Evolutionary conservation across 2,888 invertebrate species (phyloP), one percentile per base, ranked within the genome.

Genomic region (Coecobrya sp.): DNA sequence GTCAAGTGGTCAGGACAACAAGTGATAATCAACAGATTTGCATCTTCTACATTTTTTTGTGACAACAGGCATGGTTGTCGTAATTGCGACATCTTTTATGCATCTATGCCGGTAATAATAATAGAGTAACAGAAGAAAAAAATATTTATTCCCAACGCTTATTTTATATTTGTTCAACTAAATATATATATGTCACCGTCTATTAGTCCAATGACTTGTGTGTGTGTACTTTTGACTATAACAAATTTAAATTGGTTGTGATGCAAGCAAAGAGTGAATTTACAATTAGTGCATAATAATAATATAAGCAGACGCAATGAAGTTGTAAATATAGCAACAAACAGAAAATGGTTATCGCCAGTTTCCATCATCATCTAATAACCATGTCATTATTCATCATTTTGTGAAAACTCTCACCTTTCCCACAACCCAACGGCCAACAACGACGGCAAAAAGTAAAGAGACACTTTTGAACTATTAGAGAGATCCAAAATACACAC

Each of bases 351-450:
- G 36, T 73, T 73, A 36, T 73, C 68, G n/a, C 4, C 68, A 68
- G 27, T 68, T 68, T 68, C 68, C 73, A 42, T 73, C 42, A 42
- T 42, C 36, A 8, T n/a, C 42, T 45, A 42, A 82, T 52, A 49
- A 25, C n/a, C 36, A 25, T 8, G 65, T 85, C 59, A 76, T 87
- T 76, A 87, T 73, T 52, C 49, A 45, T 49, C 19, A 49, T 27
- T 73, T 87, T 73, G 73, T 89, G 55, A 85, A 79, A 90, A 90
- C 85, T 90, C 90, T 90, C 85, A 84, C 84, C 90, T 85, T 90
- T 89, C 85, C 88, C 90, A 76, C 76, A 90, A 45, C 59, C 22
- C 19, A 30, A 62, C 62, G 62, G 5, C 25, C 19, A 22, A 7
- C 5, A 11, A 25, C 19, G 25, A 62, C 30, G 25, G 68, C 68